A percentile compares a stretch with the other conserved stretches of the same genome.
These are phyloP conservation scores for Gortyna flavago DNA, from an alignment of 2,888 invertebrate genomes.

Conservation along the genomic window DNA sequence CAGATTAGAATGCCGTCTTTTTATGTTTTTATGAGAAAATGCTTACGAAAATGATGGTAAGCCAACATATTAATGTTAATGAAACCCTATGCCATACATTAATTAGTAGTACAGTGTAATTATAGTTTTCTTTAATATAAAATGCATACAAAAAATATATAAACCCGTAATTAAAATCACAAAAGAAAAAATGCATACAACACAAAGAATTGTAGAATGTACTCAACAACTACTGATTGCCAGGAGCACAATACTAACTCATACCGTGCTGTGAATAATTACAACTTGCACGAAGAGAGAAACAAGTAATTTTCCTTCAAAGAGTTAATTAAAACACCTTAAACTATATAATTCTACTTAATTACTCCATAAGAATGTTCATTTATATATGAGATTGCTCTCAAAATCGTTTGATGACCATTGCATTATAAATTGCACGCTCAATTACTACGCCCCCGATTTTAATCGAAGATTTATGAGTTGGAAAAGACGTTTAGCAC, in stretches of 20 bases:
- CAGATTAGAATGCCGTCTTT: too few relatives aligned
- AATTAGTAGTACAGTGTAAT: not conserved
- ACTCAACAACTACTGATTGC: slow-evolving; percentile 47
- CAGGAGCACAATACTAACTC: slow-evolving; percentile 32
- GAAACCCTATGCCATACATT: not conserved
- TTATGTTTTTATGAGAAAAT: not conserved
- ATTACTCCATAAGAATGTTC: slow-evolving; percentile 6
- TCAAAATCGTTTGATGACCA: slow-evolving; percentile 47
- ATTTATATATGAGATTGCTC: slow-evolving; percentile 22
- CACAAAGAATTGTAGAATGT: slow-evolving; percentile 41
- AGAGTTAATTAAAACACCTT: slow-evolving; percentile 33
- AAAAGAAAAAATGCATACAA: slow-evolving; percentile 33
- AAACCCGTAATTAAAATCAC: not conserved
- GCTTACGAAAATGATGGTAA: not conserved
- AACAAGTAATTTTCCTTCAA: slow-evolving; percentile 32
- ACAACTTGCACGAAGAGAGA: slow-evolving; percentile 41
- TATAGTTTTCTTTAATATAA: slow-evolving; percentile 4
- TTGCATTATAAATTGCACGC: slow-evolving; percentile 68
- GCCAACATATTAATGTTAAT: not conserved
- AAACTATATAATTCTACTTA: slow-evolving; percentile 6
- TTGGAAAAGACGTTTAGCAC: slow-evolving; percentile 76
- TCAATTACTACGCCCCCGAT: slow-evolving; percentile 69
- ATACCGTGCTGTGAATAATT: slow-evolving; percentile 57
- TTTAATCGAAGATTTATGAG: slow-evolving; percentile 78
- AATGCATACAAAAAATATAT: slow-evolving; percentile 3